Percentiles rank a stretch among this genome's conserved stretches.
These are phyloP conservation scores for Zaprionus gabonicus DNA, from an alignment of 1,140 invertebrate species.

Conservation along the genomic window DNA sequence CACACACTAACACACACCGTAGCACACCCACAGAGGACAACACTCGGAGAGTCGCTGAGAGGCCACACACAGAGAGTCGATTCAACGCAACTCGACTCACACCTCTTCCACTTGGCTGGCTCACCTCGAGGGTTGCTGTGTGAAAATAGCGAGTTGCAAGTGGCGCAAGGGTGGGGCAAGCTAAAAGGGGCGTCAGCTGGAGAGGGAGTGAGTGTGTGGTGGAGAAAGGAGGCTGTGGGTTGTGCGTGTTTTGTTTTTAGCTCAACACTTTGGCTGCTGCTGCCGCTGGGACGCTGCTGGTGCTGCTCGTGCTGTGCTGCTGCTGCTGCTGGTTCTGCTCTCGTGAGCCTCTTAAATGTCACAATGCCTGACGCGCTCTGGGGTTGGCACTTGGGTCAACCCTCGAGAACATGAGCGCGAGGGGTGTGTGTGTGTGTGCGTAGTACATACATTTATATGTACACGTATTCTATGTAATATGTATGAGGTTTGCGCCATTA, in stretches of 20 bases:
- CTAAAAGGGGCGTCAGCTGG: background rate
- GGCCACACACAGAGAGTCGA: conserved; percentile 61
- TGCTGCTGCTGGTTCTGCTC: conserved; percentile 44
- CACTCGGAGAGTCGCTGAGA: conserved; percentile 47
- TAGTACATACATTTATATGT: conserved; percentile 13
- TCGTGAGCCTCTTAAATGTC: conserved; percentile 78
- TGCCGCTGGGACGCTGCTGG: conserved; percentile 59
- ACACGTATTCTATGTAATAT: conserved; percentile 39
- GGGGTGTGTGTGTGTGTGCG: conserved; percentile 12
- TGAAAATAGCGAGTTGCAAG: conserved; percentile 47
- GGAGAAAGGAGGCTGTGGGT: background rate
- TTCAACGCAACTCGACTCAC: conserved; percentile 47
- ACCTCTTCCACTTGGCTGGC: conserved; percentile 54
- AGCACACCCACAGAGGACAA: conserved; percentile 35
- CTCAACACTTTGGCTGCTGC: conserved; percentile 53
- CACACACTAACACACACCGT: conserved; percentile 20
- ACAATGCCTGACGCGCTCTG: conserved; percentile 74
- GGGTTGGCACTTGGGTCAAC: conserved; percentile 61
- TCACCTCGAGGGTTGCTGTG: conserved; percentile 68
- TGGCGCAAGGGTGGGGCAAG: background rate
- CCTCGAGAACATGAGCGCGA: conserved; percentile 18
- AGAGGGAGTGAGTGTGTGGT: background rate
- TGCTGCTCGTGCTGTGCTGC: conserved; percentile 2
- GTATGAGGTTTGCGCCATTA: conserved; percentile 61
- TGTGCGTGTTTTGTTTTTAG: conserved; percentile 75